A percentile compares a stretch with the other conserved stretches of the same genome.
Evolutionary conservation across 2,113 vertebrate genomes (phyloP).

Genomic region (Vidua macroura): DNA sequence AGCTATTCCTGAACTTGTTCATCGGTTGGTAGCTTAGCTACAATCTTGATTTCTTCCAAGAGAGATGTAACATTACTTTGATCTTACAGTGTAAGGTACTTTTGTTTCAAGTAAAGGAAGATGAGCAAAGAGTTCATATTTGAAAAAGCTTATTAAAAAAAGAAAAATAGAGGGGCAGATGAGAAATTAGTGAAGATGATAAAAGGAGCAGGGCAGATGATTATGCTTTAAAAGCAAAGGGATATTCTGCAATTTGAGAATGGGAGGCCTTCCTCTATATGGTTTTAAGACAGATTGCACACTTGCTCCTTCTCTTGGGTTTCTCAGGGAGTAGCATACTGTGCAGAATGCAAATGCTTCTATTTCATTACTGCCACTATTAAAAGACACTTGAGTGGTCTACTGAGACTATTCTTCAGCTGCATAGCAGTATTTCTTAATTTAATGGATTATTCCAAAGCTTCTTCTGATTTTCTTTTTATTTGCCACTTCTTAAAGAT

Average conservation of each 20-base stretch:
- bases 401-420: not conserved
- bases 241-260: not conserved
- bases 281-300: not conserved
- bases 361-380: not conserved
- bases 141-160: not conserved
- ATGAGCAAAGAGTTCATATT: not conserved
- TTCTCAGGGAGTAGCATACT: not conserved
- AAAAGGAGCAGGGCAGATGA: not conserved
- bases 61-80: not conserved
- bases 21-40: not conserved
- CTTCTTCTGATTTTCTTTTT: not conserved
- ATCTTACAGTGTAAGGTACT: not conserved
- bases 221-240: not conserved
- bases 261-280: not conserved
- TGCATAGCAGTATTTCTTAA: not conserved
- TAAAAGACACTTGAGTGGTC: not conserved
- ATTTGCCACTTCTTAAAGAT: not conserved
- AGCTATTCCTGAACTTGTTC: not conserved
- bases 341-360: not conserved
- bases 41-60: not conserved
- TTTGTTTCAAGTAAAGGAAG: not conserved
- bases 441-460: not conserved
- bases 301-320: not conserved
- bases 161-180: not conserved
- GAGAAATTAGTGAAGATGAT: not conserved